Conservation (phyloP, 2,888 invertebrate genomes). For the Sclerodermus sp. region DNA sequence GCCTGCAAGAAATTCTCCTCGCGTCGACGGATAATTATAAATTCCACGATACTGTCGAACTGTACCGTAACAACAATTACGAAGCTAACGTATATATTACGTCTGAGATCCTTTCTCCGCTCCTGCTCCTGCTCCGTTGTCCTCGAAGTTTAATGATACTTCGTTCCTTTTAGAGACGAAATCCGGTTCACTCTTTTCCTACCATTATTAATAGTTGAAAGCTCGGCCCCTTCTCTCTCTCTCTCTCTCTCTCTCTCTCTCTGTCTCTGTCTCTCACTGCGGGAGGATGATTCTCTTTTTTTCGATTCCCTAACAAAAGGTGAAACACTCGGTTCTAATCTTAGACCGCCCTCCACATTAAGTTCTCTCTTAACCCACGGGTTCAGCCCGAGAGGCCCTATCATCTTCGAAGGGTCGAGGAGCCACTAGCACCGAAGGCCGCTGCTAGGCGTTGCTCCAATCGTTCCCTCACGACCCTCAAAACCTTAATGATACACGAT, state of each 20-base stretch:
- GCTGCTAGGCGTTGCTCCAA: not conserved
- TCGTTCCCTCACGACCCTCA: not conserved
- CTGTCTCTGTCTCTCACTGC: not conserved
- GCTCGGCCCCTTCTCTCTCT: not conserved
- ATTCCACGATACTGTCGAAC: slow-evolving; percentile 27
- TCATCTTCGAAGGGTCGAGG: not conserved
- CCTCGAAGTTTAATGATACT: slow-evolving; percentile 15
- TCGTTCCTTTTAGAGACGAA: slow-evolving; percentile 5
- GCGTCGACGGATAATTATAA: slow-evolving; percentile 26
- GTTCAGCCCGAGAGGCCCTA: not conserved
- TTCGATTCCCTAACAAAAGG: not conserved
- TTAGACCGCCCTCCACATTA: not conserved
- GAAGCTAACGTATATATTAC: not conserved
- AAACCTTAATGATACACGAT: not conserved
- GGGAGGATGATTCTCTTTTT: not conserved
- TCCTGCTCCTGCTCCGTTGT: slow-evolving; percentile 12
- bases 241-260: not conserved
- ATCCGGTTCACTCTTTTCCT: slow-evolving; percentile 16
- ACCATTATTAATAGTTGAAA: not conserved
- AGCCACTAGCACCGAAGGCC: not conserved
- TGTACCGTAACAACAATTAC: slow-evolving; percentile 16
- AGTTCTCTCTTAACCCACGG: not conserved
- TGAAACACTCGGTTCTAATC: not conserved
- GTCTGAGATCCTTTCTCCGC: slow-evolving; percentile 1
- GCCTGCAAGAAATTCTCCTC: slow-evolving; percentile 24